Base-by-base conservation (phyloP, 2,797 vertebrate genomes). In the Neosalanx taihuensis region DNA sequence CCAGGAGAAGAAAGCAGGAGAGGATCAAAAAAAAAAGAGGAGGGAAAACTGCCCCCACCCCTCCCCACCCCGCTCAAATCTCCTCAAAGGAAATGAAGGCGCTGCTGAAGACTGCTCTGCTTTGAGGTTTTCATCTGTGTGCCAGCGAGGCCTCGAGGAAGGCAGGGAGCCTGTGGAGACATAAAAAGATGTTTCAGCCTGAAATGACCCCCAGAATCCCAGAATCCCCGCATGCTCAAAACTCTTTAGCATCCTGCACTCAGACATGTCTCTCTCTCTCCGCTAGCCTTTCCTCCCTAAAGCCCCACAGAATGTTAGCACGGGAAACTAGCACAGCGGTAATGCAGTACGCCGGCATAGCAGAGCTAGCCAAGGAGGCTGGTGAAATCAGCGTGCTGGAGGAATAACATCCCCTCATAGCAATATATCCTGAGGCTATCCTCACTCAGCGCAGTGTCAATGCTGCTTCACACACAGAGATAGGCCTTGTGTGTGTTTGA, bases 191-290 rank as follows among this genome's bases (percentile, higher is more conserved):
- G 83, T 83, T 81, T 31, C 12, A 71, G 73, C 71, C 67, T 83
- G 87, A 70, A 87, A 87, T 85, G 68, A 86, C 86, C 85, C 77
- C 87, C 71, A 87, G 83, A 64, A 74, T 72, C 77, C 87, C 71
- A 87, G 83, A 64, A 74, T 72, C 77, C 59, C 70, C 46, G 59
- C 73, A 13, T 51, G 46, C 30, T n/a, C 66, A 13, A 49, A 68
- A 49, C 46, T 33, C 31, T 51, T 35, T 49, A 30, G 5, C 18
- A 57, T 57, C 18, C 51, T 56, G 51, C 66, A 53, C 66, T 31
- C 23, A 7, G n/a, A n/a, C 6, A 58, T n/a, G 3, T 7, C 23
- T 13, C 18, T 6, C 7, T 58, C 18, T 6, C 7, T 20, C 56
- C 23, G 23, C 58, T 23, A 26, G 23, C 10, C 58, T 59, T 1